phyloP scores from a whole-genome alignment of 2,797 vertebrate genomes.

The Garrulus glandarius region DNA sequence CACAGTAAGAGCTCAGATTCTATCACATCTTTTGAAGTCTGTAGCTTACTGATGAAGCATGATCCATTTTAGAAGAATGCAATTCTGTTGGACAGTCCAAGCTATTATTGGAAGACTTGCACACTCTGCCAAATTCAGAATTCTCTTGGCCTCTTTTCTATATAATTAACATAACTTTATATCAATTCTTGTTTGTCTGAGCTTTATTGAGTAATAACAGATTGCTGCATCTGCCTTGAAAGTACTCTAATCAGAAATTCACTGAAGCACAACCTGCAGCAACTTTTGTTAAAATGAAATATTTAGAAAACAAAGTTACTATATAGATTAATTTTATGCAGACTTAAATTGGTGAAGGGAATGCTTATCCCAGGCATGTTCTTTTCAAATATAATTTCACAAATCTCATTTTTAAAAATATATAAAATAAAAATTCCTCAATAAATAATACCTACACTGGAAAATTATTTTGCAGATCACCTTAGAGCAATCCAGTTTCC shows the following conservation, averaged over 20 bases:
- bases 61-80: background rate
- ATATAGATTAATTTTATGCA: background rate
- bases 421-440: background rate
- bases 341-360: background rate
- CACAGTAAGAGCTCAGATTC: background rate
- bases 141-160: background rate
- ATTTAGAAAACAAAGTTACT: background rate
- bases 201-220: background rate
- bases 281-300: background rate
- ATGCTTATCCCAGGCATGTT: background rate
- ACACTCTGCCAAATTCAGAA: background rate
- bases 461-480: background rate
- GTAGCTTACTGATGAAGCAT: background rate
- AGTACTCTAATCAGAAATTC: background rate
- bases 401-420: background rate
- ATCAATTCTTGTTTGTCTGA: background rate
- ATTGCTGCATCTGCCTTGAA: background rate
- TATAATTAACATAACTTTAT: background rate
- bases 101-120: background rate
- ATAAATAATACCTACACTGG: background rate
- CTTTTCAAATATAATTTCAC: background rate
- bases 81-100: background rate
- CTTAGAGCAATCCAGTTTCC: background rate
- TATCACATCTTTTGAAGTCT: background rate
- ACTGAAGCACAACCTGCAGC: background rate